Conservation (phyloP, 1,140 invertebrate genomes). For the Macrobrachium rosenbergii region DNA sequence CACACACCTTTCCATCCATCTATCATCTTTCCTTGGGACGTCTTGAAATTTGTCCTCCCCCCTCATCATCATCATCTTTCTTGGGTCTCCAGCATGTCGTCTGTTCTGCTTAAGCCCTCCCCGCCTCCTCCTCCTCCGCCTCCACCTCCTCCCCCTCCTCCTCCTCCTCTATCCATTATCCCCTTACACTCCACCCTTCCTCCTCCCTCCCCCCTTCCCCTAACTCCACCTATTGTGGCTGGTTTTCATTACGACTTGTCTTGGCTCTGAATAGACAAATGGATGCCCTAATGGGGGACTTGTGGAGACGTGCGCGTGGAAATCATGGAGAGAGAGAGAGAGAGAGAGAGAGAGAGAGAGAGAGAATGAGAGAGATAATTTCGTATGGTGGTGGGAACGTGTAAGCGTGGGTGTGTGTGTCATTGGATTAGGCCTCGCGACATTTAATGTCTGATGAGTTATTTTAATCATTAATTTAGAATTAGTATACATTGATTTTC, state of each 20-base stretch:
- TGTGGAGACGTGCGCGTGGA: too few relatives aligned
- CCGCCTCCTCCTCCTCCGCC: neutral
- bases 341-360: too few relatives aligned
- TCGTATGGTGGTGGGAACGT: neutral
- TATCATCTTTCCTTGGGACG: neutral
- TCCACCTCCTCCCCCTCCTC: too few relatives aligned
- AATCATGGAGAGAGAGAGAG: too few relatives aligned
- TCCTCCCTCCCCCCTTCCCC: neutral
- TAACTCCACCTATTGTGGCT: neutral
- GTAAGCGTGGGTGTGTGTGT: constrained; percentile 5
- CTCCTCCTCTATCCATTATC: too few relatives aligned
- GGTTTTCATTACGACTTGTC: constrained; percentile 32
- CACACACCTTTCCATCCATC: neutral
- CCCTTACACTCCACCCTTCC: neutral
- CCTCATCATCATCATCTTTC: too few relatives aligned
- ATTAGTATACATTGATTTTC: too few relatives aligned
- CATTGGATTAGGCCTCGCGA: too few relatives aligned
- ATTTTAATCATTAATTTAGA: too few relatives aligned
- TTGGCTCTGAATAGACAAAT: constrained; percentile 8
- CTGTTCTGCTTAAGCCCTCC: too few relatives aligned
- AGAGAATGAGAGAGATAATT: neutral
- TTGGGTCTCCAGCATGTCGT: too few relatives aligned
- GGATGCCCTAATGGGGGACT: neutral
- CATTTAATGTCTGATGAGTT: too few relatives aligned
- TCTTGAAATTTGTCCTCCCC: neutral